Evolutionary conservation across 2,113 vertebrate species (phyloP), one percentile per base, ranked within the genome.

Genomic region (Amblyopsis rosae): DNA sequence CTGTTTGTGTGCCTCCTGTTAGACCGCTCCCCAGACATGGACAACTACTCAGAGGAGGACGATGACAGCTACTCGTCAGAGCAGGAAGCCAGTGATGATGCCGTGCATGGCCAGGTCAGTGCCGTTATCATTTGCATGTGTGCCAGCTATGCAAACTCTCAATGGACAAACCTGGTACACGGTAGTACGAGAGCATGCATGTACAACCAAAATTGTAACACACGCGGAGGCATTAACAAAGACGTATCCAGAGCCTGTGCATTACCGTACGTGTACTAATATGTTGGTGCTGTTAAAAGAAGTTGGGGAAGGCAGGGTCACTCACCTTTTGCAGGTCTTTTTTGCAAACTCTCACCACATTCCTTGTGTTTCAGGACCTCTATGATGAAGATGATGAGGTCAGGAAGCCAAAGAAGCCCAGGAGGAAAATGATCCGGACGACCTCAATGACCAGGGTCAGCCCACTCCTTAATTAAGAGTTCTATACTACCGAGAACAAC

Each of bases 321-420:
- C 13, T 33, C 9, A 69, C 16, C 35, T 61, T 65, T 65, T 3
- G 12, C 15, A 53, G 1, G 53, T 7, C 11, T 41, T 13, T 64
- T 3, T 49, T 50, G 33, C 9, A 53, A 5, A 16, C 9, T 59
- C 4, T 8, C 10, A 47, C 15, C 3, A 41, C 12, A 4, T 16
- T 60, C 10, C 49, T 12, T 71, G 32, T 51, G 7, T 81, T 79
- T 60, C 61, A 94, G 93, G 92, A 94, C 82, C 86, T 94, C 71
- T 92, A 94, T 5, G 92, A 94, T 71, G 93, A 94, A 73, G 93
- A 94, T 1, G 93, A 93, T 3, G 93, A 94, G 48, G 82, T 94
- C 56, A 87, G 92, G 66, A 94, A 94, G 73, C 90, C 90, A 3
- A 94, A 94, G 82, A 93, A 94, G 62, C 64, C 91, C 0, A 83